phyloP scores from a whole-genome alignment of 2,113 vertebrate species.

The Blennius ocellaris region DNA sequence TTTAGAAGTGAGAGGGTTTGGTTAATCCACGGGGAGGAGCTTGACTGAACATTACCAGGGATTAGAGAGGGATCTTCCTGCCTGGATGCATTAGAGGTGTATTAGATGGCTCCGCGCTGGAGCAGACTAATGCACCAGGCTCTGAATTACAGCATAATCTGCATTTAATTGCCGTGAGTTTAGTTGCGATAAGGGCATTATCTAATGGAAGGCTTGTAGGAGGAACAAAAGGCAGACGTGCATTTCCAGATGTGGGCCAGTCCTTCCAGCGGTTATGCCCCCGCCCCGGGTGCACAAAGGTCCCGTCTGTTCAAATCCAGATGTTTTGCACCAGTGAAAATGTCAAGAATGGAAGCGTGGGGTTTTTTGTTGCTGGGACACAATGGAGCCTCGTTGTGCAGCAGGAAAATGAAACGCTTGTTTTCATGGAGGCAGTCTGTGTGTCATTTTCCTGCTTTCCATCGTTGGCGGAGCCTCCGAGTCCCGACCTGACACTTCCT shows the following conservation, averaged over 20 bases:
- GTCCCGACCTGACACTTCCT: slow-evolving; percentile 2
- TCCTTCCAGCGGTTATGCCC: slow-evolving; percentile 38
- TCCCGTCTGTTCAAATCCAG: slow-evolving; percentile 4
- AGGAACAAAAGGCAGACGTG: slow-evolving; percentile 45
- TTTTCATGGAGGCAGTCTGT: slow-evolving; percentile 8
- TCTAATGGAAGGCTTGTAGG: slow-evolving; percentile 70
- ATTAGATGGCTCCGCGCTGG: slow-evolving; percentile 78
- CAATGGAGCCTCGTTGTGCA: neutral
- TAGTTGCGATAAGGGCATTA: slow-evolving; percentile 78
- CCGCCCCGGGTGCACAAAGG: slow-evolving; percentile 27
- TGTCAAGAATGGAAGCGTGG: slow-evolving; percentile 15
- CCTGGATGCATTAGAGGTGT: slow-evolving; percentile 80
- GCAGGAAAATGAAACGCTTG: slow-evolving; percentile 2
- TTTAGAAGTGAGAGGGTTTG: slow-evolving; percentile 77
- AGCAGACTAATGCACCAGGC: slow-evolving; percentile 75
- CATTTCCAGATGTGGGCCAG: slow-evolving; percentile 39
- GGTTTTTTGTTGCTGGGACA: neutral
- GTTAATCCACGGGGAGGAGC: slow-evolving; percentile 73
- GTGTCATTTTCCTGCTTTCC: slow-evolving; percentile 1
- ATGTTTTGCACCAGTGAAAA: slow-evolving; percentile 36
- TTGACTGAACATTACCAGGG: slow-evolving; percentile 71
- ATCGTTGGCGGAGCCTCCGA: slow-evolving; percentile 14
- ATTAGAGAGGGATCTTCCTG: slow-evolving; percentile 77
- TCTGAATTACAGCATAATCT: slow-evolving; percentile 76
- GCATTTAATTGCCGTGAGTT: slow-evolving; percentile 80